A percentile compares a stretch with the other conserved stretches of the same genome.
Conservation (phyloP, 2,113 vertebrate genomes). For the Grammomys dolichurus region DNA sequence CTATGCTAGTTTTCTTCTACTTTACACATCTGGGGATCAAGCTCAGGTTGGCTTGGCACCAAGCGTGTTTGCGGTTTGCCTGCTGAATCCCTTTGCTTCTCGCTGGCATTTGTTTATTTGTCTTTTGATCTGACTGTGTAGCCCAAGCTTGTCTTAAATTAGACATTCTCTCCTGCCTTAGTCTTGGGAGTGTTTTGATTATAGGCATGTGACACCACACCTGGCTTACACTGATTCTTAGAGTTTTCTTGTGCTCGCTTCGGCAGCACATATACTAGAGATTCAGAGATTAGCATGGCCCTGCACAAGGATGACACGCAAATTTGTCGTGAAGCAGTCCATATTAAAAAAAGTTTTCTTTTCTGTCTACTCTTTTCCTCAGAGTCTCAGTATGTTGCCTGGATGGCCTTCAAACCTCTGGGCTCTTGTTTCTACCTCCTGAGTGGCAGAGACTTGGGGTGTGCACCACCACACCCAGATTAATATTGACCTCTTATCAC, state of each 20-base stretch:
- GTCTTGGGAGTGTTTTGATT: neutral
- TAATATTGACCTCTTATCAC: neutral
- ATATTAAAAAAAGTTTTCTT: neutral
- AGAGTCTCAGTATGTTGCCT: neutral
- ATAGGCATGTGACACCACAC: neutral
- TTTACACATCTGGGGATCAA: neutral
- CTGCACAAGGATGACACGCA: no score
- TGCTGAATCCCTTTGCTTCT: neutral
- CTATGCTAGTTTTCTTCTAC: neutral
- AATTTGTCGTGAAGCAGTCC: no score
- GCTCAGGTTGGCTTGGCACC: neutral
- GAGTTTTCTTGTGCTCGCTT: no score
- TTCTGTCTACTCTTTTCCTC: neutral
- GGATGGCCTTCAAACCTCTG: neutral
- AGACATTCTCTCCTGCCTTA: neutral
- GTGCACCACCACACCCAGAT: neutral
- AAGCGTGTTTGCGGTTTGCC: neutral
- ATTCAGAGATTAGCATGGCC: no score
- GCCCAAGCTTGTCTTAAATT: neutral
- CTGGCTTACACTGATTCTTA: neutral
- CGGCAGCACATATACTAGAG: no score
- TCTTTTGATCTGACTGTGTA: neutral
- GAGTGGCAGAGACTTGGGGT: neutral
- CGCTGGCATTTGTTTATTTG: neutral
- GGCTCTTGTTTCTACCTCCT: neutral